A percentile compares a stretch with the other conserved stretches of the same genome.
Conservation (phyloP, 2,113 vertebrate species). For the Thunnus maccoyii region DNA sequence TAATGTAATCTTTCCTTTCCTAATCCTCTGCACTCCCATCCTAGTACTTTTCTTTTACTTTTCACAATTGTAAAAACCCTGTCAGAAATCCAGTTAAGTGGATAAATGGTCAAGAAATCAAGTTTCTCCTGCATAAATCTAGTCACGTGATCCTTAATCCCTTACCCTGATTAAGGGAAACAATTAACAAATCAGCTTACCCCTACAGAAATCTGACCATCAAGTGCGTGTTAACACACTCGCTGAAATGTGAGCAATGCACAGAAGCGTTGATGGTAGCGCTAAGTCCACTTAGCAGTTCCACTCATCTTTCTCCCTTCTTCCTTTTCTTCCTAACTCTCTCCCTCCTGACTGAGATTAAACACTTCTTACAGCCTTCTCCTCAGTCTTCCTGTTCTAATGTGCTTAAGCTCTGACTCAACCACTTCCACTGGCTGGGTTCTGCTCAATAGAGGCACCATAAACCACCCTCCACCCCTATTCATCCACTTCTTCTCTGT, state of each 20-base stretch:
- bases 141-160: neutral
- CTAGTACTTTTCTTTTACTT: no score
- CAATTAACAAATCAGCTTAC: neutral
- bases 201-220: neutral
- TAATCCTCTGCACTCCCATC: no score
- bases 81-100: neutral
- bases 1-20: no score
- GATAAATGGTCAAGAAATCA: neutral
- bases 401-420: slow-evolving; percentile 48
- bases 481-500: neutral
- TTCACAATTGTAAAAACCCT: no score
- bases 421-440: slow-evolving; percentile 38
- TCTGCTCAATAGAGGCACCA: neutral
- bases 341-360: slow-evolving; percentile 35
- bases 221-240: neutral
- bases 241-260: slow-evolving; percentile 3
- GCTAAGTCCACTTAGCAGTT: slow-evolving; percentile 12
- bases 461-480: neutral
- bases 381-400: slow-evolving; percentile 44
- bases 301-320: slow-evolving; percentile 3
- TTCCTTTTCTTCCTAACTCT: neutral
- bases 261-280: slow-evolving; percentile 2
- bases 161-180: neutral
- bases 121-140: neutral
- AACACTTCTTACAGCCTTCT: slow-evolving; percentile 37